Base-by-base conservation (phyloP, 2,888 invertebrate genomes). In the Rugalucina vietnamica region DNA sequence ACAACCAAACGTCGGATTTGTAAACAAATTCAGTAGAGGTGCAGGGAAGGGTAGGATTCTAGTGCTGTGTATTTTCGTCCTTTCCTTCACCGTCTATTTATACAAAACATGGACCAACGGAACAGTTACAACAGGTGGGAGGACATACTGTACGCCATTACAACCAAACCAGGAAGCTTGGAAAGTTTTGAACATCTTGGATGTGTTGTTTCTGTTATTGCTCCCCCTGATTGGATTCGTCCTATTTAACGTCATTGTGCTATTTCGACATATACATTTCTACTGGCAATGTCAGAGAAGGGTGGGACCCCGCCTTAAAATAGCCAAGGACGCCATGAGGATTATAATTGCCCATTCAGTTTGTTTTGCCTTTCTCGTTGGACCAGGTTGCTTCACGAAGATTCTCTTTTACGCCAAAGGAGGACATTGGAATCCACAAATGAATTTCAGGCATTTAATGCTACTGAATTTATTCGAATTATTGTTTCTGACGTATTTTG, bases 51-150 rank as follows among this genome's bases (percentile, higher is more conserved):
- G 90, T 5, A 88, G 88, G 29, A 83, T 87, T 10, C 75, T 86
- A 14, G 86, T 89, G 1, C 78, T 88, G 32, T 89, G 84, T 14
- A 71, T 91, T 10, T 82, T 88, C 3, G 78, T 91, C 8, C 88
- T 91, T 69, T 84, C 89, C 21, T 90, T 91, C 76, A 91, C 91
- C 8, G 81, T 90, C 5, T 91, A 91, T 80, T 82, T 91, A 21
- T 92, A 91, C 84, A 91, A 91, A 77, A 91, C 91, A 1, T 91
- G 91, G 91, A 92, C 92, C 10, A 87, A 91, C 71, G 89, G 90
- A 10, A 76, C 88, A 18, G 70, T 89, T 14, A 79, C 70, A 2
- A 81, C 88, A 18, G 34, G 75, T 8, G 89, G 87, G n/a, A 57
- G 71, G 8, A 80, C 76, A 8, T 84, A 89, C 29, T 91, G 91